Evolutionary conservation across 1,140 invertebrate genomes (phyloP).

Genomic region (Cataglyphis hispanica): DNA sequence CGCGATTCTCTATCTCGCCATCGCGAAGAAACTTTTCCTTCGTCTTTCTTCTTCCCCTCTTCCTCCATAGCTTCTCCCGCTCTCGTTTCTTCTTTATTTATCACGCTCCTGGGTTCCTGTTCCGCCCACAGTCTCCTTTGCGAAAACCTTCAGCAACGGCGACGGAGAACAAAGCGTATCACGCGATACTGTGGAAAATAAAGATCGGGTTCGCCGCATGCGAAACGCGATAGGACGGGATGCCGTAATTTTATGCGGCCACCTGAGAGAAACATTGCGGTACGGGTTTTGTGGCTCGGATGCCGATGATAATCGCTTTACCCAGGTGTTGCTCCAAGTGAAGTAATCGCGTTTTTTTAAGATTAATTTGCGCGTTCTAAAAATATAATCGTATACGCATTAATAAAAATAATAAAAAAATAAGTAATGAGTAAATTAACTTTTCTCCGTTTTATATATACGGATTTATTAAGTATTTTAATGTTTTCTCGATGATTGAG

Average conservation of each 20-base stretch:
- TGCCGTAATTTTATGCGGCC: constrained; percentile 51
- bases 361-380: not conserved
- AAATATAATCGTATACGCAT: not conserved
- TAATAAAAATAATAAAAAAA: not conserved
- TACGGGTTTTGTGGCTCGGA: constrained; percentile 3
- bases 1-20: constrained; percentile 11
- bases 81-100: constrained; percentile 37
- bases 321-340: not conserved
- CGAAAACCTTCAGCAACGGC: constrained; percentile 8
- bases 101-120: constrained; percentile 10
- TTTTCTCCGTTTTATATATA: not conserved
- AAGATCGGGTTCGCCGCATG: constrained; percentile 53
- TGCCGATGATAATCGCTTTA: constrained; percentile 49
- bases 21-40: constrained; percentile 17
- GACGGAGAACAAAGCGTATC: constrained; percentile 56
- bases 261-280: not conserved
- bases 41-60: not conserved
- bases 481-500: not conserved
- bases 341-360: constrained; percentile 20
- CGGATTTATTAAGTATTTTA: not conserved
- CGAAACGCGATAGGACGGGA: constrained; percentile 53
- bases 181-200: constrained; percentile 60
- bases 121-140: constrained; percentile 15
- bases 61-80: not conserved
- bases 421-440: not conserved